Conservation (phyloP, 1,140 invertebrate species). For the Diorhabda sublineata region DNA sequence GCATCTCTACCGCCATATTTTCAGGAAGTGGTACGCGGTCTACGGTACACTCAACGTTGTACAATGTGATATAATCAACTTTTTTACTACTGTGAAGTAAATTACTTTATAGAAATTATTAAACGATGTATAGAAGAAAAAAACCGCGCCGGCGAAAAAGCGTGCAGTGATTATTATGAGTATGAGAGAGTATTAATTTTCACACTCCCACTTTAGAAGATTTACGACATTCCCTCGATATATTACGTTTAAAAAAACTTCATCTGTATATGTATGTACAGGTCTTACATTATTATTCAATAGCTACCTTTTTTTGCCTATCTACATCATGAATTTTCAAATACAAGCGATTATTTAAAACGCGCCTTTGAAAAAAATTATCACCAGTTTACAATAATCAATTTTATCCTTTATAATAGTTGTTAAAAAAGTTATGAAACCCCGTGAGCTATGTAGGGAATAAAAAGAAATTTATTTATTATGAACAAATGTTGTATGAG, state of each 20-base stretch:
- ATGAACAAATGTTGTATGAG: too few species aligned
- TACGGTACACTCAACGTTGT: neutral
- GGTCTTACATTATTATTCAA: too few species aligned
- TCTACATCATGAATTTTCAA: too few species aligned
- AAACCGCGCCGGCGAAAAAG: neutral
- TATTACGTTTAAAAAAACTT: neutral
- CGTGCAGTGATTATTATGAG: neutral
- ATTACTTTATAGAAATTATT: constrained; percentile 3
- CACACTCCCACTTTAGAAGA: neutral
- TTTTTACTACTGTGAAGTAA: constrained; percentile 2
- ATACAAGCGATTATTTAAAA: too few species aligned
- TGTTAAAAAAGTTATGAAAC: too few species aligned
- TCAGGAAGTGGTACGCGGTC: constrained; percentile 1
- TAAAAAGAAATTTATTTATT: too few species aligned
- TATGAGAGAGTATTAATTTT: constrained; percentile 3
- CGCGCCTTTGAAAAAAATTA: too few species aligned
- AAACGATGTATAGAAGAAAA: constrained; percentile 2
- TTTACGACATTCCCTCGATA: neutral
- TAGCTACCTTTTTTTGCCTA: too few species aligned
- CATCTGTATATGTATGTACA: neutral
- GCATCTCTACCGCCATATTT: neutral
- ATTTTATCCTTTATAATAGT: too few species aligned
- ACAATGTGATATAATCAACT: constrained; percentile 2
- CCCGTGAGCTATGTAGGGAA: too few species aligned
- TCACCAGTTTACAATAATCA: too few species aligned